Base-by-base conservation (phyloP, 2,797 vertebrate genomes). In the Labroides dimidiatus region DNA sequence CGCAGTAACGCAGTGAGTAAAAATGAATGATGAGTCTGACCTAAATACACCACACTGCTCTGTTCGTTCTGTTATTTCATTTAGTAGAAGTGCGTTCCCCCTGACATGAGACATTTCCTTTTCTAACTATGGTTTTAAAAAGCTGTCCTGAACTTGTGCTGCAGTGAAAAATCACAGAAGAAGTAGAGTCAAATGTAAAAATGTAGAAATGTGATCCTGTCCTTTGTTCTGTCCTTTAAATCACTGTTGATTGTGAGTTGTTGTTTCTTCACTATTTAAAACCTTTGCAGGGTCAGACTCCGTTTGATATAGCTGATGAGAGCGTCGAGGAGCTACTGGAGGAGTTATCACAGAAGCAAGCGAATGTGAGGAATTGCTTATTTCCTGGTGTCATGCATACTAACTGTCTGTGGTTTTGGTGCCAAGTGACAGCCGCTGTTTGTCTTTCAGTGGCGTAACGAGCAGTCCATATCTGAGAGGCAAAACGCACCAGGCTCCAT, bases 251-350 rank as follows among this genome's bases (percentile, higher is more conserved):
- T 65, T 43, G 64, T 47, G 6, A 60, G 17, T 30, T 33, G 6
- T 45, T 36, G 3, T 44, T 14, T n/a, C 15, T 14, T 39, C 24
- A 27, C 56, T 12, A 37, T 3, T 20, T 43, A 56, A 58, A 9
- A 30, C 27, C 36, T 36, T 39, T 80, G 14, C 81, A 98, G 96
- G 96, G 96, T 65, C 96, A 97, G 86, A 95, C 95, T 1, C 95
- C 96, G 0, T 96, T 95, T 68, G 96, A 97, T 72, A 93, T 98
- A 7, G 95, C 96, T 0, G 96, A 97, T 36, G 96, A 97, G 77
- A 96, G 93, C 1, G 89, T 96, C 10, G 90, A 89, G 44, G 83
- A 84, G 39, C 91, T 97, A 52, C 81, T 98, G 77, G 94, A 96
- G 72, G 96, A 97, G 37, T 87, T 97, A 60, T 91, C 91, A 42